Conservation (phyloP, 1,140 invertebrate species). For the Cataglyphis hispanica region DNA sequence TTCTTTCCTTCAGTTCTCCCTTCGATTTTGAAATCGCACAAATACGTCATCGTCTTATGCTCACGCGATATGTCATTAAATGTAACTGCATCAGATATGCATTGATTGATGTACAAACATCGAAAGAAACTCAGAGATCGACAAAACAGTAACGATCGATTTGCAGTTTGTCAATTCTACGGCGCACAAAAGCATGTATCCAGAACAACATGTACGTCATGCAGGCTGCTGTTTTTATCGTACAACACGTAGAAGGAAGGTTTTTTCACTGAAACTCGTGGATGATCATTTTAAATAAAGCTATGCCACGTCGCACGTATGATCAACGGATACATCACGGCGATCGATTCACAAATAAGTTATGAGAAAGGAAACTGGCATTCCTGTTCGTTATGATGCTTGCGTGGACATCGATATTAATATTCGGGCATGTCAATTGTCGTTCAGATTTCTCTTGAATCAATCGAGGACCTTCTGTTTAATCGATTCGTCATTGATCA, state of each 20-base stretch:
- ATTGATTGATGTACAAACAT: not conserved
- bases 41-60: not conserved
- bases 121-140: slow-evolving; percentile 2
- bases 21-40: not conserved
- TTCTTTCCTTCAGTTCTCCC: too few relatives aligned
- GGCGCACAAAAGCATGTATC: slow-evolving; percentile 1
- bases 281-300: slow-evolving; percentile 50
- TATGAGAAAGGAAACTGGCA: slow-evolving; percentile 7
- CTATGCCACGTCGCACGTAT: slow-evolving; percentile 3
- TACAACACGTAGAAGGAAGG: slow-evolving; percentile 34
- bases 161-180: not conserved
- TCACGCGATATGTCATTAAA: not conserved
- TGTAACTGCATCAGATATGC: not conserved
- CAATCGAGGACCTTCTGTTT: not conserved
- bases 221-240: not conserved
- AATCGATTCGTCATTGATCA: not conserved
- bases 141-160: slow-evolving; percentile 17
- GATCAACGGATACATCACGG: slow-evolving; percentile 21
- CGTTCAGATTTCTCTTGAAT: not conserved
- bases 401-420: not conserved
- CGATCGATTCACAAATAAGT: slow-evolving; percentile 47
- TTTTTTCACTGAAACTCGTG: slow-evolving; percentile 50
- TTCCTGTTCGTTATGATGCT: not conserved
- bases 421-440: not conserved
- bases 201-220: slow-evolving; percentile 34